Evolutionary conservation across 2,113 vertebrate genomes (phyloP), one percentile per base, ranked within the genome.

Genomic region (Sinocyclocheilus rhinocerous): DNA sequence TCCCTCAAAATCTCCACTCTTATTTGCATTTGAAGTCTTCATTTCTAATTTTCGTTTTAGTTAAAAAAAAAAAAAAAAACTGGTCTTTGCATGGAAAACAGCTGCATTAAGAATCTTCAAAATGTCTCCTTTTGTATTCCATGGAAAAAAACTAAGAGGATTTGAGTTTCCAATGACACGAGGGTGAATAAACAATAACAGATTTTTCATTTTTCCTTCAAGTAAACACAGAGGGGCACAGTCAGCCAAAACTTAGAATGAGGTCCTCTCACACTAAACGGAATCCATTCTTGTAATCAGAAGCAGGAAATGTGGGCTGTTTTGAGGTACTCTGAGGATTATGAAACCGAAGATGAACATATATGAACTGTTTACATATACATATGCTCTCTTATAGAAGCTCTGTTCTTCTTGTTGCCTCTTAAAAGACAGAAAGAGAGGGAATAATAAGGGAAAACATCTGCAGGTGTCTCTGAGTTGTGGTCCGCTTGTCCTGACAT

Each of bases 401-500:
- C 36, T 61, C 67, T 39, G 26, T 45, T 55, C 50, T 52, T 39
- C 52, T 18, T 67, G 48, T 22, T 33, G n/a, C 61, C 75, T 57
- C 26, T 22, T 45, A 75, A 42, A 75, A n/a, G 69, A 61, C 73
- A 76, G 29, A 42, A 48, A 39, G 39, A 57, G 10, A 20, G 15
- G 52, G 55, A 15, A 63, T 82, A 76, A 72, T 85, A 65, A 59
- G 67, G 50, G 83, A 77, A 80, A 70, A 78, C 75, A 57, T 45
- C 29, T 81, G 77, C 88, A 85, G 85, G 78, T 85, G 85, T 63
- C 82, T 81, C 48, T 70, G 63, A 85, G 29, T 45, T 81, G 12
- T 55, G 59, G 52, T 61, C 69, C 0, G 26, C 82, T 29, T 86
- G 84, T 81, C 50, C 24, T 76, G 83, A 89, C 84, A 85, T 69